Evolutionary conservation across 2,113 vertebrate genomes (phyloP), one percentile per base, ranked within the genome.

Genomic region (Salvelinus namaycush): DNA sequence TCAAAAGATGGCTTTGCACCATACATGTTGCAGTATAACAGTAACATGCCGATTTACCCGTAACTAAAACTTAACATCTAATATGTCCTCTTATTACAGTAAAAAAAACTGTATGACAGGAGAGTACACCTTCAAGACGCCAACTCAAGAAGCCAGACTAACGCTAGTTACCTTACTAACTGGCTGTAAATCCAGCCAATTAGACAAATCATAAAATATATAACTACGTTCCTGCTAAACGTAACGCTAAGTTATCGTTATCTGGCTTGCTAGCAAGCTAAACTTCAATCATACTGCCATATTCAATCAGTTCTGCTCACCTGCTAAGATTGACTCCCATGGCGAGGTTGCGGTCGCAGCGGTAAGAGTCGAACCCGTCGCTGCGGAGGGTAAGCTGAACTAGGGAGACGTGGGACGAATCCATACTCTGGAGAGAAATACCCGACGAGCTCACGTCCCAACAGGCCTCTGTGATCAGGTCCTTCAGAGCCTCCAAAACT

Each of bases 351-450:
- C 98, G 94, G 90, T 99, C 98, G 86, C 97, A 99, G 88, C 97
- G 96, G 91, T 97, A 99, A 0, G 97, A 97, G 82, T 99, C 98
- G 87, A 99, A 99, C n/a, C 98, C 98, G 70, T 99, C 98, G 2
- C 96, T 97, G 48, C 98, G 94, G 73, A 99, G 93, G 0, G 98
- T 99, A 84, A 99, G 97, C 94, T 99, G 98, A 67, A 99, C 97
- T 86, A 99, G 91, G 1, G 98, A 99, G 75, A 99, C 97, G 83
- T 99, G 97, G 24, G 97, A 98, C 0, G 97, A 99, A 91, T 99
- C 97, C 97, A 99, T 99, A 87, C 97, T 99, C 93, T 99, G 97
- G 78, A 99, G 90, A 48, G 97, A 98, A 89, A 99, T 97, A 31
- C 97, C 97, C 14, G 96, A 95, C 14, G 97, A 99, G 87, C 97